phyloP scores from a whole-genome alignment of 2,797 vertebrate species.

The Arremon aurantiirostris region DNA sequence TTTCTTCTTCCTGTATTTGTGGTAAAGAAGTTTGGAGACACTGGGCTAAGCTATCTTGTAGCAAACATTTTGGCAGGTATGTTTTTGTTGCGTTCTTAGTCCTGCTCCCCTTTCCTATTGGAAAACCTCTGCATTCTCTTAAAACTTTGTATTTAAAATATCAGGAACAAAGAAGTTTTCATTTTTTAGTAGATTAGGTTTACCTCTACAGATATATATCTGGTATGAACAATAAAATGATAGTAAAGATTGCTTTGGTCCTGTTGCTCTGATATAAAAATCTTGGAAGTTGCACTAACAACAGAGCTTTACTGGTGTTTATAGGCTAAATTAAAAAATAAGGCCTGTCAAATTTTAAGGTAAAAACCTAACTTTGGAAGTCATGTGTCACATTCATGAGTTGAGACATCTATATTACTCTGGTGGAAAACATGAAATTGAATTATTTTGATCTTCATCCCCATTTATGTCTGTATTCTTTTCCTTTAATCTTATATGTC shows the following conservation, averaged over 20 bases:
- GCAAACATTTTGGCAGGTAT: not conserved
- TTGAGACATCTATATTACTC: not conserved
- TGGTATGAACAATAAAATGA: not conserved
- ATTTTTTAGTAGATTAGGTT: not conserved
- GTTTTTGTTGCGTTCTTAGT: not conserved
- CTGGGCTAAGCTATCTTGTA: not conserved
- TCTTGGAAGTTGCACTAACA: not conserved
- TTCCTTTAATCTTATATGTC: not conserved
- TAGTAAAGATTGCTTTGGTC: not conserved
- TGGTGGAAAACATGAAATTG: not conserved
- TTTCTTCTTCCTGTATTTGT: not conserved
- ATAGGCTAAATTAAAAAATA: not conserved
- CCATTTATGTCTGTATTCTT: not conserved
- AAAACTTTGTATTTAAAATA: not conserved
- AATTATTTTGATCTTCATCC: not conserved
- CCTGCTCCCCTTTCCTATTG: not conserved
- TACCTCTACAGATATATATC: fast-evolving
- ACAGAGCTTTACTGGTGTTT: not conserved
- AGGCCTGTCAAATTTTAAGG: not conserved
- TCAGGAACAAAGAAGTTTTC: not conserved
- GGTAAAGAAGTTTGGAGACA: not conserved
- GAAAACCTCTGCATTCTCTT: not conserved
- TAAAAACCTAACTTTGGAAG: not conserved
- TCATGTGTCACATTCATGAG: not conserved
- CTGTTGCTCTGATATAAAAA: not conserved